Conservation (phyloP, 2,888 invertebrate species). For the Epistrophe eligans region DNA sequence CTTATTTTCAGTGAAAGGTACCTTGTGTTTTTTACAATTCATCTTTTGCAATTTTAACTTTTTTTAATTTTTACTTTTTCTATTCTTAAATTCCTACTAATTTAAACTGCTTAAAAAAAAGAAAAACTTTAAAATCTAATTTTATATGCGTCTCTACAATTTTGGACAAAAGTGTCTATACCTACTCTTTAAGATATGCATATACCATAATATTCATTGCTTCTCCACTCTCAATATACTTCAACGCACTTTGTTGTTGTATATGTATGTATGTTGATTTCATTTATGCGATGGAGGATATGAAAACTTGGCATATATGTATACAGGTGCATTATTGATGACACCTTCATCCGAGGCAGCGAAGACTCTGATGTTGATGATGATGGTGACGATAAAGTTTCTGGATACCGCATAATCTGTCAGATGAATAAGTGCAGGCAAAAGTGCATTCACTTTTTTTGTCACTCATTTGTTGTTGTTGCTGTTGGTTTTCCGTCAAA, state of each 20-base stretch:
- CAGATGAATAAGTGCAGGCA: conserved; percentile 70
- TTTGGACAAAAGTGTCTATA: background rate
- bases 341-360: conserved; percentile 34
- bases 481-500: conserved; percentile 33
- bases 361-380: conserved; percentile 5
- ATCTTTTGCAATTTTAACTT: too few relatives aligned
- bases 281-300: background rate
- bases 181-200: background rate
- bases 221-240: conserved; percentile 24
- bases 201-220: background rate
- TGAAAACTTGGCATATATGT: background rate
- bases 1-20: too few relatives aligned
- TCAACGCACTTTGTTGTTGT: conserved; percentile 28
- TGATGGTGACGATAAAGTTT: conserved; percentile 54
- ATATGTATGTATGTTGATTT: conserved; percentile 19
- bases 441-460: conserved; percentile 66
- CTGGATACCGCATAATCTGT: conserved; percentile 68
- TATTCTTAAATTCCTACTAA: too few relatives aligned
- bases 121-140: too few relatives aligned
- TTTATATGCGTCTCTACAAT: background rate
- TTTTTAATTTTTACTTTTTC: too few relatives aligned
- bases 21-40: too few relatives aligned
- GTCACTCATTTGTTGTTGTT: conserved; percentile 14
- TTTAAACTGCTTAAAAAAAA: too few relatives aligned
- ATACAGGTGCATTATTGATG: conserved; percentile 48